These are phyloP conservation scores for Okapia johnstoni DNA, from an alignment of 2,113 vertebrate species.

Conservation along the genomic window DNA sequence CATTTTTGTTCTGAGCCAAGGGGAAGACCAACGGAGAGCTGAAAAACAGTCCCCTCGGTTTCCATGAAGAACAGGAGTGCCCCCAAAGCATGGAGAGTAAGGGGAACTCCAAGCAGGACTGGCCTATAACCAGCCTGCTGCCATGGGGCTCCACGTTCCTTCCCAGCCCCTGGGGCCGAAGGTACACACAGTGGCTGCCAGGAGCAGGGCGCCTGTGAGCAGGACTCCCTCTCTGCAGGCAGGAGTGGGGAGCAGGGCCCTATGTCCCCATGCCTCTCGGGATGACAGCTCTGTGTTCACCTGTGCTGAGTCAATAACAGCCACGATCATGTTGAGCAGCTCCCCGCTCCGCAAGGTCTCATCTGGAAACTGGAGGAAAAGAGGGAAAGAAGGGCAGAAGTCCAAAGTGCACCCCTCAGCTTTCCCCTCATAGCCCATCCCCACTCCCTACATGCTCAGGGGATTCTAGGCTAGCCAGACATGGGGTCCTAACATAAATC, in stretches of 20 bases:
- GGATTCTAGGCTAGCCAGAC: not conserved
- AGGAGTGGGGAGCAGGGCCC: rapidly evolving
- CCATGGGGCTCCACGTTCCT: not conserved
- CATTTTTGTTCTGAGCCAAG: not conserved
- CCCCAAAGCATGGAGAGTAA: not conserved
- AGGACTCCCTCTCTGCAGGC: not conserved
- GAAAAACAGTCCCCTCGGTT: not conserved
- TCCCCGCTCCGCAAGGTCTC: slow-evolving; percentile 95
- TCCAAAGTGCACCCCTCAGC: rapidly evolving
- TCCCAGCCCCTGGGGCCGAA: no score
- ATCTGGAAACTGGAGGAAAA: slow-evolving; percentile 89
- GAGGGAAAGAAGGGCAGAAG: not conserved
- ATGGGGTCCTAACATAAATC: not conserved
- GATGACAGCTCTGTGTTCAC: slow-evolving; percentile 41
- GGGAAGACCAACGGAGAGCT: not conserved
- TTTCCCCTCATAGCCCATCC: not conserved
- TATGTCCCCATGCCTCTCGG: rapidly evolving
- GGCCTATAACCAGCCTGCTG: not conserved
- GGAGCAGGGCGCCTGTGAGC: not conserved
- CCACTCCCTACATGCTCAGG: not conserved
- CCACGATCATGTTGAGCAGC: slow-evolving; percentile 98
- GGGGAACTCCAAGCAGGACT: not conserved
- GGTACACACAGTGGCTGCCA: no score
- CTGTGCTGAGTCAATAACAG: slow-evolving; percentile 94
- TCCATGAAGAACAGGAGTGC: not conserved